Conservation (phyloP, 1,140 invertebrate species). For the Cyrtorhinus lividipennis region DNA sequence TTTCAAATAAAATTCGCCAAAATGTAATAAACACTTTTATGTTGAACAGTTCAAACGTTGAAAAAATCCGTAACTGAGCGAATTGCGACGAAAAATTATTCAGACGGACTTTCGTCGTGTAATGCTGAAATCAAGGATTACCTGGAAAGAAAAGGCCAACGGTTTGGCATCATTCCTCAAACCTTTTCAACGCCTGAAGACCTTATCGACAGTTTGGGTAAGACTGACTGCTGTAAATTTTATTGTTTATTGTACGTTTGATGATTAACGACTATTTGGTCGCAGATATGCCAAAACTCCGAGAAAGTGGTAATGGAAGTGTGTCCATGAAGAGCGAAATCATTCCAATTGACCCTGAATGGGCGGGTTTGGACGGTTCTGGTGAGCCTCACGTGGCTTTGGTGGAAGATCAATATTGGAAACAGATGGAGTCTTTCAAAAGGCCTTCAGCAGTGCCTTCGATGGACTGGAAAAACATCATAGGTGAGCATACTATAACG, state of each 20-base stretch:
- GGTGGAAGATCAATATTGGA: background rate
- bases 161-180: background rate
- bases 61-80: background rate
- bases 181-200: background rate
- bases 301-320: background rate
- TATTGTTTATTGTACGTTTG: background rate
- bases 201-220: background rate
- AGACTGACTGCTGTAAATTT: background rate
- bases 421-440: conserved; percentile 1
- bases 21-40: no score
- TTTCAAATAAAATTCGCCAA: no score
- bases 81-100: background rate
- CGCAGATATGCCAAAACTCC: background rate
- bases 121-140: background rate
- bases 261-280: background rate
- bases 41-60: background rate
- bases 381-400: background rate
- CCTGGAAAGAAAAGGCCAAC: background rate
- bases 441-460: background rate
- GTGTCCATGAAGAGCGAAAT: conserved; percentile 27
- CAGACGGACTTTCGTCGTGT: no score
- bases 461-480: background rate
- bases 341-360: conserved; percentile 1
- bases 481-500: no score
- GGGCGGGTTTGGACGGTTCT: conserved; percentile 11